Evolutionary conservation across 1,140 invertebrate species (phyloP).

Genomic region (Babylonia areolata): DNA sequence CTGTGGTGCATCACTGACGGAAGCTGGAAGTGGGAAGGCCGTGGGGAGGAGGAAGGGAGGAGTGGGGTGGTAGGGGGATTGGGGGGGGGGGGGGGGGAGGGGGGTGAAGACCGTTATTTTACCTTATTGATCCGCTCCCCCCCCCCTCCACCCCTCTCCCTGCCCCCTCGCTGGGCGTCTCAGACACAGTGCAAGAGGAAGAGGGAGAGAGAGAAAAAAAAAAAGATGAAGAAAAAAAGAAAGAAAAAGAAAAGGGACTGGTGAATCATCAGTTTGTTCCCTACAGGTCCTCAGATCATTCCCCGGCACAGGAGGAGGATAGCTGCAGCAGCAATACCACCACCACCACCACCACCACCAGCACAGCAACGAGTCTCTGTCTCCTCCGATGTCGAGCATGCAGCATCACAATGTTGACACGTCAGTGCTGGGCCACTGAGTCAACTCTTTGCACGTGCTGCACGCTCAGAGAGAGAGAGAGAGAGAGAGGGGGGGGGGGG

Average conservation of each 20-base stretch:
- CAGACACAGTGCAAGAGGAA: not conserved
- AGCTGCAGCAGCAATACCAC: not conserved
- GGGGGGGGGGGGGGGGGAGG: not conserved
- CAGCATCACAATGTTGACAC: not conserved
- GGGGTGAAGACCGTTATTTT: not conserved
- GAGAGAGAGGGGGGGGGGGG: too few relatives aligned
- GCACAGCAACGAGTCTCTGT: not conserved
- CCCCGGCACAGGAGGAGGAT: not conserved
- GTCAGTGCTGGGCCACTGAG: not conserved
- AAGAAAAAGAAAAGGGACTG: not conserved
- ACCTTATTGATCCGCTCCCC: not conserved
- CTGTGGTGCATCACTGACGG: too few relatives aligned
- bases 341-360: not conserved
- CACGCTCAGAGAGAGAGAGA: not conserved
- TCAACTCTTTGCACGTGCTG: not conserved
- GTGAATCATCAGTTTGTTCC: conserved; percentile 5
- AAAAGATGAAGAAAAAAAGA: not conserved
- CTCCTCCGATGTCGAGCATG: not conserved
- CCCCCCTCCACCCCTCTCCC: not conserved
- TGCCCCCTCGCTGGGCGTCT: not conserved
- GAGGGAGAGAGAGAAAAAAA: not conserved
- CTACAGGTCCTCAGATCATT: not conserved
- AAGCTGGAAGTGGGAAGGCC: not conserved
- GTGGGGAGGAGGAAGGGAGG: not conserved
- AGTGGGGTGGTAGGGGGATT: not conserved